Evolutionary conservation across 2,797 vertebrate genomes (phyloP).

Genomic region (Tinamus major): DNA sequence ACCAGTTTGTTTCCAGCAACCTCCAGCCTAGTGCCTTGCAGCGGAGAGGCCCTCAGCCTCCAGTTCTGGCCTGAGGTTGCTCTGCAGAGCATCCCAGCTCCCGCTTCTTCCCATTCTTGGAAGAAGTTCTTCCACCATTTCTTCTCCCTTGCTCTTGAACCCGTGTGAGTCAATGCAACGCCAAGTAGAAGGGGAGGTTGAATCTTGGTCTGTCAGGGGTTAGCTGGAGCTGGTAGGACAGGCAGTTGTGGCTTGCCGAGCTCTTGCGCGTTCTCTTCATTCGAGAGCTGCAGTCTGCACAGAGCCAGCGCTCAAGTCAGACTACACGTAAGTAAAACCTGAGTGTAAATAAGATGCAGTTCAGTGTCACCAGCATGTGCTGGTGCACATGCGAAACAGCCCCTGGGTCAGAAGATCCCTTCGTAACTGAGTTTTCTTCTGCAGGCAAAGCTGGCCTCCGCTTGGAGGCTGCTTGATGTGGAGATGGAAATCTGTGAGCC

Average conservation of each 20-base stretch:
- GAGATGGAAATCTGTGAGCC: not conserved
- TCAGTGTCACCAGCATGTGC: not conserved
- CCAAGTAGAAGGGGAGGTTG: not conserved
- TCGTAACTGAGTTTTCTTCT: not conserved
- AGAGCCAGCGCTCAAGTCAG: no score
- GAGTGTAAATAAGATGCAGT: not conserved
- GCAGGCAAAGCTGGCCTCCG: not conserved
- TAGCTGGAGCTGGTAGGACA: not conserved
- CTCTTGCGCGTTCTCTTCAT: not conserved
- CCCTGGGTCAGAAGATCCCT: not conserved
- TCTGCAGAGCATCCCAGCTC: fast-evolving
- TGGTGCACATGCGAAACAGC: not conserved
- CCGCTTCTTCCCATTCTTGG: no score
- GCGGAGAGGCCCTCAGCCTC: not conserved
- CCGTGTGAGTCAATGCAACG: not conserved
- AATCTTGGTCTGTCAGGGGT: not conserved
- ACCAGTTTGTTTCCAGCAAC: not conserved
- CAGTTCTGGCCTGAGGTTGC: not conserved
- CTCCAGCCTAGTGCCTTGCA: not conserved
- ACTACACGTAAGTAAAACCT: not conserved
- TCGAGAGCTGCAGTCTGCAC: not conserved
- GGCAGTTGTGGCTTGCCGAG: no score
- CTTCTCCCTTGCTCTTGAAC: not conserved
- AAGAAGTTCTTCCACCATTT: not conserved
- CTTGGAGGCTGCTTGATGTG: not conserved